phyloP scores from a whole-genome alignment of 1,140 invertebrate genomes.

The Alviniconcha marisindica region DNA sequence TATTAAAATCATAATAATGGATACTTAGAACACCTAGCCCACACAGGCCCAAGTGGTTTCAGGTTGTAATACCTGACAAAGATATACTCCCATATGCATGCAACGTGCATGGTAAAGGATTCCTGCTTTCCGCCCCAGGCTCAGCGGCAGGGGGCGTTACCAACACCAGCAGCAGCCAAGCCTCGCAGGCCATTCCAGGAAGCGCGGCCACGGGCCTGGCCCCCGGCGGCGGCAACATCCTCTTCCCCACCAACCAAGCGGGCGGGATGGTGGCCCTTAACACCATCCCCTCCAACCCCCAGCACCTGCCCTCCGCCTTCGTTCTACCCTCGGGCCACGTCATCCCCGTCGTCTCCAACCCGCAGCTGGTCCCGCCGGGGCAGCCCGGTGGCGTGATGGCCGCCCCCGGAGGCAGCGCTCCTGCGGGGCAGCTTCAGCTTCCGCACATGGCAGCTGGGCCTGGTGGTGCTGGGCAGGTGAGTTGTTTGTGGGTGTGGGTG shows the following conservation, averaged over 20 bases:
- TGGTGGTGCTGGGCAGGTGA: conserved; percentile 21
- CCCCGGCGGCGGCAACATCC: conserved; percentile 37
- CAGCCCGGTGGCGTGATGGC: background rate
- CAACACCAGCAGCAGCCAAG: conserved; percentile 9
- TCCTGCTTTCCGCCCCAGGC: no score
- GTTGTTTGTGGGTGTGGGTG: no score
- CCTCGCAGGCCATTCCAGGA: conserved; percentile 16
- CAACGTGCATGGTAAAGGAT: no score
- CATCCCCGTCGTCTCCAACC: conserved; percentile 76
- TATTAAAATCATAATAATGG: no score
- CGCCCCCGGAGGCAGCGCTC: background rate
- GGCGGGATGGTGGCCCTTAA: conserved; percentile 60
- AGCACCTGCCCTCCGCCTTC: conserved; percentile 73
- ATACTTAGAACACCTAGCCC: no score
- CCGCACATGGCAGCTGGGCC: conserved; percentile 27
- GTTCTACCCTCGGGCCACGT: conserved; percentile 76
- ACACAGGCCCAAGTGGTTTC: no score
- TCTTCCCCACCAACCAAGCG: conserved; percentile 57
- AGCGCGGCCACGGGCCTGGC: background rate
- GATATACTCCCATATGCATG: no score
- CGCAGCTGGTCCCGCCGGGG: conserved; percentile 55
- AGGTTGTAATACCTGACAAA: no score
- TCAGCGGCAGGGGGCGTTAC: background rate
- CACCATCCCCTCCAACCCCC: conserved; percentile 61
- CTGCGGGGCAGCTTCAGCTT: conserved; percentile 20